These are phyloP conservation scores for Ascaphus truei DNA, from an alignment of 2,113 vertebrate species.

Conservation along the genomic window DNA sequence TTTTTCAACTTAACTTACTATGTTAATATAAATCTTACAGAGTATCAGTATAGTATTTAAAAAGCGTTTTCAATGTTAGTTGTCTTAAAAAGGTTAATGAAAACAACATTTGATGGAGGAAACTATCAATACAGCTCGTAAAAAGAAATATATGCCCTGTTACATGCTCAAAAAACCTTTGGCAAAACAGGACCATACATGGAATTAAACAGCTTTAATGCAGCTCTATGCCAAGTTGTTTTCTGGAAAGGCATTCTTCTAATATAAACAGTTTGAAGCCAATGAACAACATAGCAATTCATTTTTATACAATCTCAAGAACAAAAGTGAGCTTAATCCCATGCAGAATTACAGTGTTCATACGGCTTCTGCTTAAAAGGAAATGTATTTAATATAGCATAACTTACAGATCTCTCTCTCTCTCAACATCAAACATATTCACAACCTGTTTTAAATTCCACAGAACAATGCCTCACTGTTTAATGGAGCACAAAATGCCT, in stretches of 20 bases:
- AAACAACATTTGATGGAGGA: not conserved
- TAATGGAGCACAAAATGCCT: not conserved
- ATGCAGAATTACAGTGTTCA: slow-evolving; percentile 18
- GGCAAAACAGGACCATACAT: slow-evolving; percentile 30
- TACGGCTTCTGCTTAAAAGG: slow-evolving; percentile 33
- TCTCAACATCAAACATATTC: slow-evolving; percentile 9
- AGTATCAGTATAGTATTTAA: no score
- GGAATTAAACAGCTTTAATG: not conserved
- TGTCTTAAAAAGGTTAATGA: not conserved
- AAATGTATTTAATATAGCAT: slow-evolving; percentile 34
- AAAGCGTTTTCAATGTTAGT: no score
- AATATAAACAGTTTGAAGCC: slow-evolving; percentile 29
- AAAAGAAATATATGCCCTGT: slow-evolving; percentile 4
- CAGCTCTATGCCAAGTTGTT: slow-evolving; percentile 11
- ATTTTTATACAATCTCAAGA: slow-evolving; percentile 22
- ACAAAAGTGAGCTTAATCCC: not conserved
- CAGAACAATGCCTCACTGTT: slow-evolving; percentile 16
- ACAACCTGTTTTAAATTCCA: slow-evolving; percentile 23
- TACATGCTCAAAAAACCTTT: slow-evolving; percentile 5
- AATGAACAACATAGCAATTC: slow-evolving; percentile 9
- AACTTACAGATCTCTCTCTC: slow-evolving; percentile 31
- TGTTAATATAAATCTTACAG: no score
- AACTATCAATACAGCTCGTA: not conserved
- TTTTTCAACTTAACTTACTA: no score
- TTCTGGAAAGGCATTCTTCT: slow-evolving; percentile 18